These are phyloP conservation scores for Struthio camelus DNA, from an alignment of 2,113 vertebrate genomes.

Conservation along the genomic window DNA sequence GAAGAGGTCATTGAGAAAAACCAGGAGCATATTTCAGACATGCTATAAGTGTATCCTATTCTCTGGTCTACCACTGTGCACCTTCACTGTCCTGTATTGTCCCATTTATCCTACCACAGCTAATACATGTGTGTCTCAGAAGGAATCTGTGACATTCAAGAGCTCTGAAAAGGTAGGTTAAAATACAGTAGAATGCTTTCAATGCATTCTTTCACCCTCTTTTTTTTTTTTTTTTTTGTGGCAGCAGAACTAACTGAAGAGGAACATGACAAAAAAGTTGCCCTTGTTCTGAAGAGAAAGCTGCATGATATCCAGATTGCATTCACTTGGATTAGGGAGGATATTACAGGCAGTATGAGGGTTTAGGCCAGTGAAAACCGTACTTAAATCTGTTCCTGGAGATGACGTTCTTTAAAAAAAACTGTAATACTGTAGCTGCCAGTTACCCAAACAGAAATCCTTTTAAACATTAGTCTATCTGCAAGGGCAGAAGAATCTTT, in stretches of 20 bases:
- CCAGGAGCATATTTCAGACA: background rate
- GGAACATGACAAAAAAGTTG: background rate
- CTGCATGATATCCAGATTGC: background rate
- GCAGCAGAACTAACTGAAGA: background rate
- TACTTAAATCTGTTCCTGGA: background rate
- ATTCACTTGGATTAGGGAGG: background rate
- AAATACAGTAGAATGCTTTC: background rate
- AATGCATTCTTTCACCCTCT: background rate
- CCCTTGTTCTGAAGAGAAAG: background rate
- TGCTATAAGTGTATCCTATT: fast-evolving
- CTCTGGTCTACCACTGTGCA: background rate
- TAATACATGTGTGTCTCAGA: background rate
- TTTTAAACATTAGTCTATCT: constrained; percentile 21
- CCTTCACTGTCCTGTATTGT: background rate
- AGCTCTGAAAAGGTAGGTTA: background rate
- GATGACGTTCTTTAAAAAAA: background rate
- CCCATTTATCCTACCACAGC: background rate
- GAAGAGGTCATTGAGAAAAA: background rate
- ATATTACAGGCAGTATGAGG: background rate
- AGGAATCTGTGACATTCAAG: background rate
- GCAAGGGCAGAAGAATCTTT: background rate
- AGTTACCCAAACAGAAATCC: background rate
- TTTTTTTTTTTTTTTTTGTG: background rate
- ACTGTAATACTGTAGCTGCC: background rate
- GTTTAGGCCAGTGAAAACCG: background rate